These are phyloP conservation scores for Lacanobia wlatinum DNA, from an alignment of 2,888 invertebrate species.

Conservation along the genomic window DNA sequence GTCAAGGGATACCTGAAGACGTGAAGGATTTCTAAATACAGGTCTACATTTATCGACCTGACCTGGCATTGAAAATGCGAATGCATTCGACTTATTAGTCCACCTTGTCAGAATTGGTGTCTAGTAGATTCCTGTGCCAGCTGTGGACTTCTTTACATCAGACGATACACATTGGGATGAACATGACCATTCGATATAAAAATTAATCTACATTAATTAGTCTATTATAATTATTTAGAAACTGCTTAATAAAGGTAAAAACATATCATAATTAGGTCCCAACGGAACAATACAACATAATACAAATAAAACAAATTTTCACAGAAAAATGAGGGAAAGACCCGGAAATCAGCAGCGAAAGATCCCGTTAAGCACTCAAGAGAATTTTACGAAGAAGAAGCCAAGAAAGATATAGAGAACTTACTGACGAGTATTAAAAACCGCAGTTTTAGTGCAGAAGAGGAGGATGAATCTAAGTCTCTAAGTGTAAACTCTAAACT, in stretches of 20 bases:
- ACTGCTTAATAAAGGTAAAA: neutral
- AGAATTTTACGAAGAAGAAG: slow-evolving; percentile 40
- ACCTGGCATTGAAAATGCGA: neutral
- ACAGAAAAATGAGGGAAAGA: slow-evolving; percentile 42
- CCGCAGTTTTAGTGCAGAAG: neutral
- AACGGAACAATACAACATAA: neutral
- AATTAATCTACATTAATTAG: no score
- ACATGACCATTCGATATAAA: neutral
- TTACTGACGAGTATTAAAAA: slow-evolving; percentile 8
- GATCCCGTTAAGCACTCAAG: neutral
- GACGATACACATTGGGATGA: neutral
- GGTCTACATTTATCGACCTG: neutral
- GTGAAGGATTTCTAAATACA: neutral
- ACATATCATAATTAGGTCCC: no score
- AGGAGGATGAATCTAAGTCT: neutral
- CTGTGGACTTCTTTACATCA: neutral
- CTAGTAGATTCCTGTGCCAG: neutral
- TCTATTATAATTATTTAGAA: neutral
- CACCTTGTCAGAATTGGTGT: neutral
- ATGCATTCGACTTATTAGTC: neutral
- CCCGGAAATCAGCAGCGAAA: neutral
- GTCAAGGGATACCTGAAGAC: neutral
- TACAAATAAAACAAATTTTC: neutral
- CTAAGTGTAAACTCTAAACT: neutral
- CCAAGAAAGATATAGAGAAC: slow-evolving; percentile 29